Evolutionary conservation across 2,888 invertebrate species (phyloP).

Genomic region (Tyria jacobaeae): DNA sequence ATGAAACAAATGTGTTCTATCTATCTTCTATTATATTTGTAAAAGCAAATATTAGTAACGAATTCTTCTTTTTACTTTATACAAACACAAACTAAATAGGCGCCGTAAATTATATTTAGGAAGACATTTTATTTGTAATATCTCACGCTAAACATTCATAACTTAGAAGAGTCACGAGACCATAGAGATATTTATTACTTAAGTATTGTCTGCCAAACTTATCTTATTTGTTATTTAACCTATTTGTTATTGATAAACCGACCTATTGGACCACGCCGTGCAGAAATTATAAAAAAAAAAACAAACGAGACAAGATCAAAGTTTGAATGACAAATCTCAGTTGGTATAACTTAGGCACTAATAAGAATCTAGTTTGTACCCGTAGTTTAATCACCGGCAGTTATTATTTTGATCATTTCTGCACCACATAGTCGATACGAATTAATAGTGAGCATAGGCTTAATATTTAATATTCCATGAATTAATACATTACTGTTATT

Average conservation of each 20-base stretch:
- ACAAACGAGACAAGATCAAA: background rate
- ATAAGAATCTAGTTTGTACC: background rate
- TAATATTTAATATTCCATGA: too few species aligned
- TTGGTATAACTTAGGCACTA: background rate
- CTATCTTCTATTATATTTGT: background rate
- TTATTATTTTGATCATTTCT: background rate
- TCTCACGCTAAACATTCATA: slow-evolving; percentile 3
- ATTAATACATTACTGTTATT: too few species aligned
- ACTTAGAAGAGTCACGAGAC: background rate
- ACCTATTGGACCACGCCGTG: too few species aligned
- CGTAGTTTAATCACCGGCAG: background rate
- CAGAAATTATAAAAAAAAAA: too few species aligned
- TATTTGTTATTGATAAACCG: too few species aligned
- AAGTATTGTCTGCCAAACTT: background rate
- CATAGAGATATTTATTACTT: background rate
- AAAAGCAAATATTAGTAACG: slow-evolving; percentile 1
- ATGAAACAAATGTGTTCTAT: slow-evolving; percentile 5
- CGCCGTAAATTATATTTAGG: slow-evolving; percentile 41
- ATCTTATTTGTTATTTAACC: too few species aligned
- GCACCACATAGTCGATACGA: too few species aligned
- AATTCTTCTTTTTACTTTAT: background rate
- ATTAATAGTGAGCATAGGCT: background rate
- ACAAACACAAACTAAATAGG: background rate
- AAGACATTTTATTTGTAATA: slow-evolving; percentile 44
- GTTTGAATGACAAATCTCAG: background rate